phyloP scores from a whole-genome alignment of 2,888 invertebrate genomes.

The Blastobasis lacticolella region DNA sequence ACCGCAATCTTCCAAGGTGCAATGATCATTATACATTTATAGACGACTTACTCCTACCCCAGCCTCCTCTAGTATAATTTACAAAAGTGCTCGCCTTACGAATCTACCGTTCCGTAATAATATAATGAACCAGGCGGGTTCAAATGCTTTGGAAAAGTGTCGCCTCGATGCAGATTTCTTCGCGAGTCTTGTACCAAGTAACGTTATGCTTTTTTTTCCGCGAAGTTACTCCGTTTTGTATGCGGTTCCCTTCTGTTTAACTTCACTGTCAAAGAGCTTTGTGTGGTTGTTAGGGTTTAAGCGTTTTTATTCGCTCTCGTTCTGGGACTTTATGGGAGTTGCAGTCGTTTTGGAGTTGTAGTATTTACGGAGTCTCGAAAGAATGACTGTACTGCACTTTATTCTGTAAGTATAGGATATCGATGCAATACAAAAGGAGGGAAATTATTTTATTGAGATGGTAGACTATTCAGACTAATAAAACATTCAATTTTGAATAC shows the following conservation, averaged over 20 bases:
- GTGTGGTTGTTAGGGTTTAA: neutral
- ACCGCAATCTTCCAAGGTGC: conserved; percentile 14
- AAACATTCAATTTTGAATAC: too few species aligned
- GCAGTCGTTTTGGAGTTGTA: too few species aligned
- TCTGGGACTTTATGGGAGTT: neutral
- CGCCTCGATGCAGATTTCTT: conserved; percentile 7
- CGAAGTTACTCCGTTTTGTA: too few species aligned
- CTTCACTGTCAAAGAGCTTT: conserved; percentile 3
- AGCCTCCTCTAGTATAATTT: conserved; percentile 44
- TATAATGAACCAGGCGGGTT: conserved; percentile 51
- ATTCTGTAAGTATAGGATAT: too few species aligned
- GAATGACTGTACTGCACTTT: too few species aligned
- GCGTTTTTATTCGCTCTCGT: neutral
- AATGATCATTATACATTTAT: conserved; percentile 67
- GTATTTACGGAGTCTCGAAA: too few species aligned
- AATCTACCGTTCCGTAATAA: conserved; percentile 58
- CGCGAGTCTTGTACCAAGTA: too few species aligned
- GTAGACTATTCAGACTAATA: too few species aligned
- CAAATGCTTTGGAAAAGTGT: conserved; percentile 30
- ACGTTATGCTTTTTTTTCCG: too few species aligned
- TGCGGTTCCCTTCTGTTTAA: conserved; percentile 4
- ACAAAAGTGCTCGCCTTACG: conserved; percentile 48
- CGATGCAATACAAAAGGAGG: too few species aligned
- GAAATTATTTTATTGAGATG: too few species aligned
- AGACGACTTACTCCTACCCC: conserved; percentile 49